A percentile compares a stretch with the other conserved stretches of the same genome.
phyloP scores from a whole-genome alignment of 2,113 vertebrate species.

The Herpetotheres cachinnans region DNA sequence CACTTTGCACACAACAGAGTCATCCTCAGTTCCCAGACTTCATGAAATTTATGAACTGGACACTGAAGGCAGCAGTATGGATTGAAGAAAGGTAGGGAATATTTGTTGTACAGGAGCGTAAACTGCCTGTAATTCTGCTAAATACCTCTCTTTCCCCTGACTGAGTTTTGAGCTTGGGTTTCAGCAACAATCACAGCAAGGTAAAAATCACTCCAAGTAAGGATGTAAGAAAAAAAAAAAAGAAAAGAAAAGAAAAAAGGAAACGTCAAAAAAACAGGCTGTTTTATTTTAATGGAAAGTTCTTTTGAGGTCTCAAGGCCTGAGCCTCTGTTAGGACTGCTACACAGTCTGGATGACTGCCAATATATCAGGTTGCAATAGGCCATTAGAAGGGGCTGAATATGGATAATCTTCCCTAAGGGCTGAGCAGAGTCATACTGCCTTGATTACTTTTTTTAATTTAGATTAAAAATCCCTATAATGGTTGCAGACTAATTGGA shows the following conservation, averaged over 20 bases:
- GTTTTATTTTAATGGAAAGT: background rate
- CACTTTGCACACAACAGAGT: background rate
- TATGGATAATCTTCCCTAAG: constrained; percentile 51
- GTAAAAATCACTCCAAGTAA: background rate
- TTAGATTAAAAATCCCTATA: constrained; percentile 63
- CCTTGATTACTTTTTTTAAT: constrained; percentile 60
- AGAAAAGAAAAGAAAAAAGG: background rate
- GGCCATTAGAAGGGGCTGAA: constrained; percentile 38
- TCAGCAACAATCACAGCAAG: background rate
- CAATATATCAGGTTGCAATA: constrained; percentile 45
- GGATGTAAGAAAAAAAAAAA: background rate
- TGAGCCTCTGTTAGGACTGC: background rate
- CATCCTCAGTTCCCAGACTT: background rate
- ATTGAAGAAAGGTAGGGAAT: background rate
- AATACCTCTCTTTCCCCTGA: background rate
- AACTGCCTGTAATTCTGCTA: background rate
- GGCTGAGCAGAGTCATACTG: constrained; percentile 45
- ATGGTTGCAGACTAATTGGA: constrained; percentile 50
- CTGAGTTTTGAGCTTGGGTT: background rate
- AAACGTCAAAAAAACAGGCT: background rate
- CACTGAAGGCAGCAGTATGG: background rate
- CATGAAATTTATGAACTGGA: background rate
- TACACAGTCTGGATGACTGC: background rate
- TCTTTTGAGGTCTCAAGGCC: background rate
- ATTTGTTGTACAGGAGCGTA: background rate